A percentile compares a stretch with the other conserved stretches of the same genome.
Evolutionary conservation across 2,888 invertebrate species (phyloP).

Genomic region (Perizoma flavofasciatum): DNA sequence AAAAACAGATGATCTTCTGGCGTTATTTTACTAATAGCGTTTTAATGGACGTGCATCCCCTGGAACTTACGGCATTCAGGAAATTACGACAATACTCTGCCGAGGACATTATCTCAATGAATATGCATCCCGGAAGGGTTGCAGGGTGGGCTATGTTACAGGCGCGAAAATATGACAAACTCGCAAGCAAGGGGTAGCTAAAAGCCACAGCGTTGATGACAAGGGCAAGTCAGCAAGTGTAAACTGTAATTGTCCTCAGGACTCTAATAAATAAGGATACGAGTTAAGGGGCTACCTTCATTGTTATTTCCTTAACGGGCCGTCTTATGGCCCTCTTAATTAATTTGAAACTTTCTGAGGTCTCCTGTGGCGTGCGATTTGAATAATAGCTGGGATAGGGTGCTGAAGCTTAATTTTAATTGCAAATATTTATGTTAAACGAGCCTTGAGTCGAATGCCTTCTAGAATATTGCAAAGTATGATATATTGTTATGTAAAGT

Average conservation of each 20-base stretch:
- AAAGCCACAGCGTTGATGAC: conserved; percentile 68
- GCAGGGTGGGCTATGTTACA: conserved; percentile 34
- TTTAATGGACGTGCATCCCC: conserved; percentile 26
- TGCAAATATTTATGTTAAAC: conserved; percentile 84
- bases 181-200: conserved; percentile 45
- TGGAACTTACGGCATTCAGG: conserved; percentile 41
- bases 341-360: conserved; percentile 84
- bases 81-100: conserved; percentile 44
- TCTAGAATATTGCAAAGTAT: conserved; percentile 71
- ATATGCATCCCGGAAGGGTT: conserved; percentile 60
- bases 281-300: conserved; percentile 66
- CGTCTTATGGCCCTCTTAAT: conserved; percentile 83
- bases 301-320: conserved; percentile 82
- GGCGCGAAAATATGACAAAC: conserved; percentile 54
- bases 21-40: conserved; percentile 9
- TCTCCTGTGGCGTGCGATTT: conserved; percentile 82
- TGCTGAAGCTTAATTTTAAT: conserved; percentile 80
- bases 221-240: conserved; percentile 48
- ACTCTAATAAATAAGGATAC: conserved; percentile 74
- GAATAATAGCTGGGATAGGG: conserved; percentile 82
- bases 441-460: conserved; percentile 56
- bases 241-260: conserved; percentile 64
- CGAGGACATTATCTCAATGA: conserved; percentile 50
- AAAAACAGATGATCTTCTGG: background rate
- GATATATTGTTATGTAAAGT: conserved; percentile 65